phyloP scores from a whole-genome alignment of 2,113 vertebrate species.

The Ascaphus truei region DNA sequence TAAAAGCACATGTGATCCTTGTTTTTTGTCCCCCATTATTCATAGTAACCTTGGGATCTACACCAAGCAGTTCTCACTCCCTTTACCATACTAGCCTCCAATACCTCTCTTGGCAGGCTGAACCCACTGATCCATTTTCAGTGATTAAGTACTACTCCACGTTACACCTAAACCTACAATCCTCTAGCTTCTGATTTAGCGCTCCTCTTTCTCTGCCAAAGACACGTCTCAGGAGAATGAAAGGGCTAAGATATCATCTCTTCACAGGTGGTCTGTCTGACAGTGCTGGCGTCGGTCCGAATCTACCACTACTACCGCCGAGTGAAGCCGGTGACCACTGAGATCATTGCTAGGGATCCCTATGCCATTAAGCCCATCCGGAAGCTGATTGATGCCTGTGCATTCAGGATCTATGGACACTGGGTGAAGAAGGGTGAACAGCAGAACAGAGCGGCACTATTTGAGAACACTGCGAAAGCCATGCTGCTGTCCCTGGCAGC shows the following conservation, averaged over 20 bases:
- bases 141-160: too few species aligned
- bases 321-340: constrained; percentile 80
- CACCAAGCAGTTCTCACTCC: too few species aligned
- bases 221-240: too few species aligned
- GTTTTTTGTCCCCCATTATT: too few species aligned
- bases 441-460: constrained; percentile 93
- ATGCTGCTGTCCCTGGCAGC: constrained; percentile 75
- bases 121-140: too few species aligned
- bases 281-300: constrained; percentile 84
- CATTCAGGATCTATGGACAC: constrained; percentile 94
- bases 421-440: constrained; percentile 98
- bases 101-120: too few species aligned
- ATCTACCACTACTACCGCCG: constrained; percentile 92
- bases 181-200: too few species aligned
- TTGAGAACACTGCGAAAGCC: constrained; percentile 93
- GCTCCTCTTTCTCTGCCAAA: too few species aligned
- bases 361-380: constrained; percentile 87
- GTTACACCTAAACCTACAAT: too few species aligned
- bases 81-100: too few species aligned
- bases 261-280: constrained; percentile 83
- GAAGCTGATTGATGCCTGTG: constrained; percentile 89
- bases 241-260: background rate
- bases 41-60: too few species aligned
- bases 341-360: constrained; percentile 84
- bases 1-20: too few species aligned